Base-by-base conservation (phyloP, 2,888 invertebrate genomes). In the Arctia plantaginis region DNA sequence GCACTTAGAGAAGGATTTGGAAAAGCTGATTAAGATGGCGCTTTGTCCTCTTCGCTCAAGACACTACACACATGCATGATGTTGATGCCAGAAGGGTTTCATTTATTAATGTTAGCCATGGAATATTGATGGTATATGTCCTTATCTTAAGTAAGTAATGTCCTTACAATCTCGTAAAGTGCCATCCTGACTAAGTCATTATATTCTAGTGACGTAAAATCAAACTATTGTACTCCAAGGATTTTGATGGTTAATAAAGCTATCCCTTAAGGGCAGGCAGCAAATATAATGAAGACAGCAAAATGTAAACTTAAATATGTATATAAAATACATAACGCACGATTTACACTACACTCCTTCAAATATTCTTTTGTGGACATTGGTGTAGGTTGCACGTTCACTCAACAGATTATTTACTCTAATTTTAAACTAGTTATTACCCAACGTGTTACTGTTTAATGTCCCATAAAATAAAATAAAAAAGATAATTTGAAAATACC, bases 21-120 rank as follows among this genome's bases (percentile, higher is more conserved):
- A 71, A 81, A 78, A 81, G 81, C 82, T 75, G 82, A 82, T 82
- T 81, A 82, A 78, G 76, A 76, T 75, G 55, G 70, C 70, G 66
- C 65, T 73, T 74, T 66, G 71, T 64, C 72, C 77, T 39, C 75
- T 65, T 69, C 71, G 69, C 74, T 68, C 76, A 76, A 81, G 78
- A 74, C 74, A 3, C 3, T 23, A 23, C 23, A 23, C 51, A 23
- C 20, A 51, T n/a, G n/a, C 55, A 13, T 55, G 0, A n/a, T n/a
- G n/a, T 55, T 23, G 51, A 51, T 51, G 51, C 51, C 3, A 55
- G n/a, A 8, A n/a, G 12, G 10, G 10, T 55, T 55, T 55, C n/a
- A 55, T 55, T 12, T n/a, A 10, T 55, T 55, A n/a, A n/a, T n/a
- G 1, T n/a, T 55, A 12, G n/a, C 23, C n/a, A 55, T 3, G 12